phyloP scores from a whole-genome alignment of 92 coral and sea anemone species.

The Actinernus sp. region DNA sequence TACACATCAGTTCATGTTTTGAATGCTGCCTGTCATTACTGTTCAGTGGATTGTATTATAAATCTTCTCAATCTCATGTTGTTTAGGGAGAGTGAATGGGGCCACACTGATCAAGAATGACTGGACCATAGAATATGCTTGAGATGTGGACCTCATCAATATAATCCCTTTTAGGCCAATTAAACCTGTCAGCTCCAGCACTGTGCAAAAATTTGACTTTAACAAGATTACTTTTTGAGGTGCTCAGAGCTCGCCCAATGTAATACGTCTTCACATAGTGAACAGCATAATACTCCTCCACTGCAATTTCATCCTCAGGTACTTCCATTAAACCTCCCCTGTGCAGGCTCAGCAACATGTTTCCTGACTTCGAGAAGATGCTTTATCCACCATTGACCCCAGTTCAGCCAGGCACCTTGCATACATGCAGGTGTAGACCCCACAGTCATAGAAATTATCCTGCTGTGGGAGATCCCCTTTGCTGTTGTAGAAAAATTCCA shows the following conservation, averaged over 20 bases:
- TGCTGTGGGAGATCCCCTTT: slow-evolving; percentile 56
- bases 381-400: slow-evolving; percentile 17
- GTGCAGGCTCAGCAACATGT: slow-evolving; percentile 1
- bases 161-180: slow-evolving; percentile 46
- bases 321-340: neutral
- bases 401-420: slow-evolving; percentile 29
- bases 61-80: slow-evolving; percentile 17
- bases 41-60: slow-evolving; percentile 4
- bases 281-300: slow-evolving; percentile 30
- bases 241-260: slow-evolving; percentile 40
- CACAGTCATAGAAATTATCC: slow-evolving; percentile 24
- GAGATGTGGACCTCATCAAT: slow-evolving; percentile 14
- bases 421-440: slow-evolving; percentile 49
- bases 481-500: slow-evolving; percentile 36
- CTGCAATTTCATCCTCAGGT: neutral
- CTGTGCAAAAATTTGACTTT: slow-evolving; percentile 27
- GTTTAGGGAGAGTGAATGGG: no score
- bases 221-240: neutral
- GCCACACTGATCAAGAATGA: slow-evolving; percentile 7
- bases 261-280: slow-evolving; percentile 31
- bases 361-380: slow-evolving; percentile 12
- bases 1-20: no score
- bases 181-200: slow-evolving; percentile 2
- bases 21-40: no score
- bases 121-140: slow-evolving; percentile 29